Percentiles rank a stretch among this genome's conserved stretches.
Evolutionary conservation across 2,797 vertebrate genomes (phyloP).

Genomic region (Tiaroga cobitis): DNA sequence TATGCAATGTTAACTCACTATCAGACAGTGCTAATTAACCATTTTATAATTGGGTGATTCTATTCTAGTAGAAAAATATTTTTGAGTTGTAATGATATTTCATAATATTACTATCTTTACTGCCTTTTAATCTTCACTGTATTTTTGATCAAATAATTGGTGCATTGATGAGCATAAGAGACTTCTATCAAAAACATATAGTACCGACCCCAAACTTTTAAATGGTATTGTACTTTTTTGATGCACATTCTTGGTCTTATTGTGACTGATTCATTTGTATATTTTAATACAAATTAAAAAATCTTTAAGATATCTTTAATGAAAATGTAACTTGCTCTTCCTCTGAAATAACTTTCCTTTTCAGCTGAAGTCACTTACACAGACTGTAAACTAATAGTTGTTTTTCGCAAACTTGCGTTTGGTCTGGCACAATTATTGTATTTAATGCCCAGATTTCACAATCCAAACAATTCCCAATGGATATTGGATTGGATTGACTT

Average conservation of each 20-base stretch:
- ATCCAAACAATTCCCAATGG: background rate
- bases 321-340: background rate
- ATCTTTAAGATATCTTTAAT: background rate
- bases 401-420: background rate
- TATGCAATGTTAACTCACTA: background rate
- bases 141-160: no score
- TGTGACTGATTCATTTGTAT: background rate
- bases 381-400: background rate
- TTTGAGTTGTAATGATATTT: no score
- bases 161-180: no score
- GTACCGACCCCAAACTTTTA: background rate
- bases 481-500: slow-evolving; percentile 6
- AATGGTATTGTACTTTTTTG: background rate
- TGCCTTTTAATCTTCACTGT: no score
- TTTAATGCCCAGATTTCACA: background rate
- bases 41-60: no score
- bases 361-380: background rate
- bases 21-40: background rate
- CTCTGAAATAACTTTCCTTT: background rate
- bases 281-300: background rate
- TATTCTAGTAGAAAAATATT: no score
- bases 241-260: background rate
- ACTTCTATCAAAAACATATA: background rate
- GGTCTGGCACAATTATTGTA: background rate
- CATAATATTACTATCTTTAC: no score